A percentile compares a stretch with the other conserved stretches of the same genome.
Evolutionary conservation across 2,888 invertebrate species (phyloP).

Genomic region (Cantharis nigra): DNA sequence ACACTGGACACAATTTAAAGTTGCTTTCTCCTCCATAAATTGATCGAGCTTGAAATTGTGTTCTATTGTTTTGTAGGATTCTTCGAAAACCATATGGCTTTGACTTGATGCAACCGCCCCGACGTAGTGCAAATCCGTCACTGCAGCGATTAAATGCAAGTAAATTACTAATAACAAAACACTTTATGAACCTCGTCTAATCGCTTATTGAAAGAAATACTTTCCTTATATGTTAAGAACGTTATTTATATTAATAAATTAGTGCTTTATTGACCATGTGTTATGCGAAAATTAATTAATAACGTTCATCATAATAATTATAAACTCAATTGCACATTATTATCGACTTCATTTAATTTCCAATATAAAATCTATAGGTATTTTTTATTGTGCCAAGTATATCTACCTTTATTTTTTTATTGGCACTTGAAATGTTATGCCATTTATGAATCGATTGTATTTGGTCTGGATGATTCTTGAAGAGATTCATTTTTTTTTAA

Average conservation of each 20-base stretch:
- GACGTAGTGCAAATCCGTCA: constrained; percentile 26
- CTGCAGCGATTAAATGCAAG: constrained; percentile 30
- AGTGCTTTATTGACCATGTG: constrained; percentile 10
- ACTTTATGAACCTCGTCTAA: constrained; percentile 29
- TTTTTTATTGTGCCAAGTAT: neutral
- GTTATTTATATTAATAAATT: constrained; percentile 21
- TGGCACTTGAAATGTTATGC: neutral
- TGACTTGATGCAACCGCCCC: constrained; percentile 10
- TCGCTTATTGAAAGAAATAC: constrained; percentile 23
- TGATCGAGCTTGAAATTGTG: constrained; percentile 16
- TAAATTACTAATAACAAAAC: constrained; percentile 29
- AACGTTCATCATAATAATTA: constrained; percentile 3
- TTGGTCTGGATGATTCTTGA: no score
- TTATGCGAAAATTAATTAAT: constrained; percentile 12
- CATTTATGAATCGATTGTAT: neutral
- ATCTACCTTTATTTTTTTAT: neutral
- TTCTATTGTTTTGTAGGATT: constrained; percentile 18
- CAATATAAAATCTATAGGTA: neutral
- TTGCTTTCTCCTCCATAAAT: constrained; percentile 10
- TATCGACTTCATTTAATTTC: neutral
- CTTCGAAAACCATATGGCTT: constrained; percentile 12
- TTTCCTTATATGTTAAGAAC: constrained; percentile 18
- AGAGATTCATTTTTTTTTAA: no score
- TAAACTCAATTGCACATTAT: neutral
- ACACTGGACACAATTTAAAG: neutral